Evolutionary conservation across 1,140 invertebrate species (phyloP).

Genomic region (Saccostrea echinata): DNA sequence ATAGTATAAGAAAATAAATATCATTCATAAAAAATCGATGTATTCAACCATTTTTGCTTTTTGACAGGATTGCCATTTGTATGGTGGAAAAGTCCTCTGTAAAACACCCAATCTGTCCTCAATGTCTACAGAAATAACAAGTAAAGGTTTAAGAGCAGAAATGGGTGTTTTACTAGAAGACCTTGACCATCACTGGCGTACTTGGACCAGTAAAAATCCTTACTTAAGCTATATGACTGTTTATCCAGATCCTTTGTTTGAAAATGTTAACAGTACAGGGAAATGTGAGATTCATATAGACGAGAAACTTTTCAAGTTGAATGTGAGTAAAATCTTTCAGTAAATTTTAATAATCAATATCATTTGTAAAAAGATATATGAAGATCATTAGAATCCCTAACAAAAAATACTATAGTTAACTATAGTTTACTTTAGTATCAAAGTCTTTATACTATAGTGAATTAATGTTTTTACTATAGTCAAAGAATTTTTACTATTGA

Average conservation of each 20-base stretch:
- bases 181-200: background rate
- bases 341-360: background rate
- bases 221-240: background rate
- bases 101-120: background rate
- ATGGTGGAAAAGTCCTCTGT: background rate
- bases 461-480: no score
- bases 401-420: no score
- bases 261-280: background rate
- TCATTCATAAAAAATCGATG: no score
- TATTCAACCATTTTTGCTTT: background rate
- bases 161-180: background rate
- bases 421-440: no score
- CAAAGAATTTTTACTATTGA: no score
- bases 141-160: background rate
- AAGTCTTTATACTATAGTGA: no score
- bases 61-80: background rate
- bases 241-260: constrained; percentile 4
- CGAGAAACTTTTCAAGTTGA: background rate
- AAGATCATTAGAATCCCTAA: background rate
- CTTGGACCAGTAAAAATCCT: background rate
- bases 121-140: background rate
- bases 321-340: background rate
- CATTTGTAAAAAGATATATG: background rate
- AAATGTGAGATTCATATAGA: background rate
- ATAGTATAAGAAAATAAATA: no score